Base-by-base conservation (phyloP, 2,113 vertebrate genomes). In the Mirounga angustirostris region DNA sequence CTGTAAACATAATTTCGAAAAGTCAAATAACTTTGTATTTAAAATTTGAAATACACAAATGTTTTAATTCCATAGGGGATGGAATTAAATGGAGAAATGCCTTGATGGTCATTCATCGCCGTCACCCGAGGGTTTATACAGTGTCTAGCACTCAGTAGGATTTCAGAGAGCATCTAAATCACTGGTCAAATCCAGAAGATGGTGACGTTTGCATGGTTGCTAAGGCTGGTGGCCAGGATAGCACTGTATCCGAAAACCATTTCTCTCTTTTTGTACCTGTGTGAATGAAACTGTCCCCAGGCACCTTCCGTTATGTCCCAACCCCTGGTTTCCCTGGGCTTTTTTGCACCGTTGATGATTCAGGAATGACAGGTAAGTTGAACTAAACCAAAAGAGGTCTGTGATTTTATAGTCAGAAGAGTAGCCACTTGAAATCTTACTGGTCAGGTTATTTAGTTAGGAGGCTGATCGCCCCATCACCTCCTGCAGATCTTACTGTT, bases 81-180 rank as follows among this genome's bases (percentile, higher is more conserved):
- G 36, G 36, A 36, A 36, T 36, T 36, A 36, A 36, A 36, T 36
- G 40, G 24, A 87, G 40, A 30, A 30, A 21, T 0, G 54, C 24
- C 18, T 36, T 52, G 3, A 0, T 10, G 4, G 11, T 2, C 5
- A 8, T 59, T 8, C 26, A 11, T 16, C 52, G 80, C 36, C 19
- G 10, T 28, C 78, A n/a, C 30, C 54, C 15, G 0, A 4, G 3
- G 19, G n/a, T 50, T 19, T 54, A 0, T 36, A 5, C 4, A 7
- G 21, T 14, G 28, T 6, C 1, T 0, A 61, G 54, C 21, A 26
- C 2, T 10, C 4, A 11, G 40, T 18, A 59, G 67, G 36, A 16
- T 61, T 16, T 79, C 54, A 33, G 16, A 0, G 15, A 22, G 1
- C 15, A 19, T 26, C 40, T 26, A 18, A 79, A 11, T 63, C 19